These are phyloP conservation scores for Sinohyriopsis cumingii DNA, from an alignment of 2,888 invertebrate species.

Conservation along the genomic window DNA sequence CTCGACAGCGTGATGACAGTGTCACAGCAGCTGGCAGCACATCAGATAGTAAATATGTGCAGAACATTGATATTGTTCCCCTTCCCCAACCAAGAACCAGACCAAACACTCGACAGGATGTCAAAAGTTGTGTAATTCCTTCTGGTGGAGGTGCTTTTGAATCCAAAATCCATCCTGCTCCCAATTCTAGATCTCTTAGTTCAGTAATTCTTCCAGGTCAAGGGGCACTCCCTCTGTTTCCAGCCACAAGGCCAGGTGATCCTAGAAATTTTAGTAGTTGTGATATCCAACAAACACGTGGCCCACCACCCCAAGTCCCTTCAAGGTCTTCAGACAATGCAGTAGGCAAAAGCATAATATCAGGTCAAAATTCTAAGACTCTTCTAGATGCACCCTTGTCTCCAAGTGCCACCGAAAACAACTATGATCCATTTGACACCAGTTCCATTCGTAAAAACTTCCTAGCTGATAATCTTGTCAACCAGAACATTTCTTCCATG, in stretches of 20 bases:
- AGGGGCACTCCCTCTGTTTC: background rate
- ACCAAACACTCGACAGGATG: conserved; percentile 49
- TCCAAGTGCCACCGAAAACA: conserved; percentile 13
- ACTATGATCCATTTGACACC: conserved; percentile 51
- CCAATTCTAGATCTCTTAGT: background rate
- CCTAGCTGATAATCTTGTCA: conserved; percentile 14
- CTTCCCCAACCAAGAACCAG: conserved; percentile 24
- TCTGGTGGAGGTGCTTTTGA: background rate
- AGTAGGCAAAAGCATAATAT: conserved; percentile 17
- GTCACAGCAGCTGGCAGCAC: conserved; percentile 19
- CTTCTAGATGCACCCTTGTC: conserved; percentile 44
- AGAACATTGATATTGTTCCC: conserved; percentile 7
- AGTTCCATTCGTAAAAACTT: conserved; percentile 38
- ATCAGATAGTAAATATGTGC: conserved; percentile 25
- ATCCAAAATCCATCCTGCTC: background rate
- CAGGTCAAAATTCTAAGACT: conserved; percentile 23
- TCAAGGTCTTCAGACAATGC: conserved; percentile 23
- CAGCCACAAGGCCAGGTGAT: conserved; percentile 1
- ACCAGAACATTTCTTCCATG: conserved; percentile 10
- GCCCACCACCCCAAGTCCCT: conserved; percentile 32
- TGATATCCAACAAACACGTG: background rate
- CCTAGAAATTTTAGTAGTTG: background rate
- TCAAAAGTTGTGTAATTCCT: conserved; percentile 41
- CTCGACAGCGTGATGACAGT: conserved; percentile 2
- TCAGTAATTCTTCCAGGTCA: background rate